A percentile compares a stretch with the other conserved stretches of the same genome.
phyloP scores from a whole-genome alignment of 2,113 vertebrate species.

The Pimephales promelas region DNA sequence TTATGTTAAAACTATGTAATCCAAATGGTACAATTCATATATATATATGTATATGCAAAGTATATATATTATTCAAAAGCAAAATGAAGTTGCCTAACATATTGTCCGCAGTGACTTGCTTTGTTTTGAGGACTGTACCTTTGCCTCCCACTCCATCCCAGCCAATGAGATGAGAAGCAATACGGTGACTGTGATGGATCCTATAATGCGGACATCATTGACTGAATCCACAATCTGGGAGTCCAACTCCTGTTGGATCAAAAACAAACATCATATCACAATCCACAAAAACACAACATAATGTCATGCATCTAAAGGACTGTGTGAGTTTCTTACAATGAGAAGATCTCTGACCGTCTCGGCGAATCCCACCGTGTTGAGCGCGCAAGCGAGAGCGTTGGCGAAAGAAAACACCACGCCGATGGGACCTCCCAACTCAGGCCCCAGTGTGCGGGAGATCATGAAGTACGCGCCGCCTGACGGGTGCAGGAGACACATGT shows the following conservation, averaged over 20 bases:
- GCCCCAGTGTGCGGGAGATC: constrained; percentile 72
- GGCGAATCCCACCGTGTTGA: constrained; percentile 73
- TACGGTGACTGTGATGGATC: constrained; percentile 67
- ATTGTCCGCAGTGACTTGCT: background rate
- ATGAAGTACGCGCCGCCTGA: constrained; percentile 75
- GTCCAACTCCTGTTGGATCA: constrained; percentile 65
- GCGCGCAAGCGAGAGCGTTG: constrained; percentile 73
- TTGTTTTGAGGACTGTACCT: constrained; percentile 58
- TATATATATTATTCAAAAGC: background rate
- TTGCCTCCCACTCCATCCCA: constrained; percentile 77
- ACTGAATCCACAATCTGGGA: constrained; percentile 60
- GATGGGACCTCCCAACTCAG: constrained; percentile 72
- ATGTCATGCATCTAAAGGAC: background rate
- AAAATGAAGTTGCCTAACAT: background rate
- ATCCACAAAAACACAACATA: background rate
- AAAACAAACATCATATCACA: background rate
- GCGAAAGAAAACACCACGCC: constrained; percentile 75
- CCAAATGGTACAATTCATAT: no score
- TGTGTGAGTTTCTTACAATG: constrained; percentile 51
- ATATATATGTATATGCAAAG: no score
- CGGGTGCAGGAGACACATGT: no score
- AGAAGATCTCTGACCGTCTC: constrained; percentile 74
- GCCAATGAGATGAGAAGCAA: constrained; percentile 73
- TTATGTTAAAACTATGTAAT: no score
- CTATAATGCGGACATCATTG: constrained; percentile 73